Evolutionary conservation across 2,113 vertebrate genomes (phyloP).

Genomic region (Gadus macrocephalus): DNA sequence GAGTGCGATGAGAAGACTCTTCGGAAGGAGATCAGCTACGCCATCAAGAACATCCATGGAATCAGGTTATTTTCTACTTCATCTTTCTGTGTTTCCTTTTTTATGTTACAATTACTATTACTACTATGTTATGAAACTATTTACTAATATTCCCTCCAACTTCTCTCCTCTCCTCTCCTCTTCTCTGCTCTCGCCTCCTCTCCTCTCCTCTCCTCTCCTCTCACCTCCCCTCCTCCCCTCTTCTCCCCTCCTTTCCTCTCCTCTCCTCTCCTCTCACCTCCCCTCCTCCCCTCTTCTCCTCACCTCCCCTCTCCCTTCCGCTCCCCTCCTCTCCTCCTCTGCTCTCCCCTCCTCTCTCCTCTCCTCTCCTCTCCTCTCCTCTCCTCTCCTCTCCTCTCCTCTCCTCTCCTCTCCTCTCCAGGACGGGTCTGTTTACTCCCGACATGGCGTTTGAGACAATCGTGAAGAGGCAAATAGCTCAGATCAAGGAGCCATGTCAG

Average conservation of each 20-base stretch:
- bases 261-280: no score
- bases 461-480: constrained; percentile 95
- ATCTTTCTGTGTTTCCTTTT: neutral
- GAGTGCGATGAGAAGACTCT: constrained; percentile 83
- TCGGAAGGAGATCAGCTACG: constrained; percentile 89
- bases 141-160: no score
- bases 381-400: neutral
- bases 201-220: neutral
- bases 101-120: no score
- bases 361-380: neutral
- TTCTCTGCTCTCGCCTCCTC: no score
- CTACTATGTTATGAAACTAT: no score
- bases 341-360: no score
- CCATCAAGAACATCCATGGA: constrained; percentile 94
- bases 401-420: constrained; percentile 55
- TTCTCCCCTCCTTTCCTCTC: no score
- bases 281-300: no score
- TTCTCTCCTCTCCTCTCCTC: no score
- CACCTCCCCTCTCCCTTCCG: no score
- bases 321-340: no score
- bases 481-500: constrained; percentile 96
- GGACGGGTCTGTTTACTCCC: constrained; percentile 96
- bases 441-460: constrained; percentile 99
- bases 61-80: constrained; percentile 75
- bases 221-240: neutral